Evolutionary conservation across 2,888 invertebrate genomes (phyloP), one percentile per base, ranked within the genome.

Genomic region (Pseudoips prasinana): DNA sequence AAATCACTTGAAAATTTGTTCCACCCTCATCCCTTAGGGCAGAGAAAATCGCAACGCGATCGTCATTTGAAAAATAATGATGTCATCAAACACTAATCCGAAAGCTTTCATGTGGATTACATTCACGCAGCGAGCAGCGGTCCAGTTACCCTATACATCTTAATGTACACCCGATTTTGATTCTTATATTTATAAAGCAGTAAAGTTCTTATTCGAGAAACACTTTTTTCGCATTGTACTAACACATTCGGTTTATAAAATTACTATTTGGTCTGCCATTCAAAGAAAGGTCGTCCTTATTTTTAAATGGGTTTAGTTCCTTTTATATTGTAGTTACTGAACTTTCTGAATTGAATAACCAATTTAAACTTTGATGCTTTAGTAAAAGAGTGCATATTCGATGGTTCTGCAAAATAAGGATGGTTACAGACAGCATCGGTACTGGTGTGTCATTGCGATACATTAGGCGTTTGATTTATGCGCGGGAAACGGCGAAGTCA

Each of bases 81-180:
- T 74, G 84, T 87, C 88, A 88, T 87, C 87, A 88, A 87, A 88
- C 84, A 83, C 87, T 88, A 88, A 88, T 88, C 86, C 82, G 59
- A 79, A 82, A 84, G 88, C 88, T 88, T 88, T 88, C 87, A 84
- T 86, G 85, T 84, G 87, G 85, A 88, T 88, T 88, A 84, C 75
- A 71, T 43, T 53, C 40, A 36, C 45, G 70, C 66, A 14, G 61
- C 30, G 35, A 52, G 70, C 66, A 14, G 61, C 30, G 35, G 53
- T 45, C 27, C 7, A 11, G 29, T 25, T 42, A 22, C 36, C 22
- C 1, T 30, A n/a, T 1, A 2, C 8, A 46, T 25, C 18, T 0
- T 19, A 18, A 29, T 9, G 2, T 10, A 7, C 18, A 31, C 8
- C 9, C 45, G 1, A 71, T 44, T 58, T 33, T 54, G 14, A 47